Evolutionary conservation across 2,888 invertebrate species (phyloP).

Genomic region (Calliphora vomitoria): DNA sequence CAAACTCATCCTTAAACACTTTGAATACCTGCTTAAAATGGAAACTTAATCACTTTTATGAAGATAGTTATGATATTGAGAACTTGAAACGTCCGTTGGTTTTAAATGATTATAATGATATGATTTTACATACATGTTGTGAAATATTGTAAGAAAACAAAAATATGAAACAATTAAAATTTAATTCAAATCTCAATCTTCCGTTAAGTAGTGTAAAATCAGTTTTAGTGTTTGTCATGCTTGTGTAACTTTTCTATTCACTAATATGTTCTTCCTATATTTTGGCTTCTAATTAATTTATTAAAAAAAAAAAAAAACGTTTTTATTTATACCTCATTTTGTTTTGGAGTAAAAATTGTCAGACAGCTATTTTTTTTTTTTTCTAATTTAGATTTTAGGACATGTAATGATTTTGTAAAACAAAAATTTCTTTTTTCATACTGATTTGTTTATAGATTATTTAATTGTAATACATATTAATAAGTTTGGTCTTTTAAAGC

Average conservation of each 20-base stretch:
- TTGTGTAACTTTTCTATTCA: slow-evolving; percentile 12
- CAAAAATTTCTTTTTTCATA: background rate
- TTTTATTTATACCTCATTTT: background rate
- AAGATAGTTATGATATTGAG: slow-evolving; percentile 38
- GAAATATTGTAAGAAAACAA: slow-evolving; percentile 76
- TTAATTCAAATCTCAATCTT: background rate
- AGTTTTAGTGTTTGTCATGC: slow-evolving; percentile 1
- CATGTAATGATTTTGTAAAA: slow-evolving; percentile 46
- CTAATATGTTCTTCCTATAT: background rate
- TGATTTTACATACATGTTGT: slow-evolving; percentile 77
- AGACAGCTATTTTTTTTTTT: slow-evolving; percentile 10
- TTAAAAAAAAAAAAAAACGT: background rate
- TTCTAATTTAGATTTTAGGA: slow-evolving; percentile 14
- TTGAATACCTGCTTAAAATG: slow-evolving; percentile 66
- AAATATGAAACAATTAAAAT: slow-evolving; percentile 18
- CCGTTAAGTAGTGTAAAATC: slow-evolving; percentile 36
- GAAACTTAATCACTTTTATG: slow-evolving; percentile 51
- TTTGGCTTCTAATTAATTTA: background rate
- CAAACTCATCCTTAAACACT: slow-evolving; percentile 50
- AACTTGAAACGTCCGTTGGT: slow-evolving; percentile 75
- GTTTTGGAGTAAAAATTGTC: background rate
- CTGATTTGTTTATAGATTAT: slow-evolving; percentile 16
- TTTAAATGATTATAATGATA: slow-evolving; percentile 74
- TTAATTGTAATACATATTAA: background rate
- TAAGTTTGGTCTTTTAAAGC: slow-evolving; percentile 32